Base-by-base conservation (phyloP, 2,113 vertebrate genomes). In the Podarcis raffonei region DNA sequence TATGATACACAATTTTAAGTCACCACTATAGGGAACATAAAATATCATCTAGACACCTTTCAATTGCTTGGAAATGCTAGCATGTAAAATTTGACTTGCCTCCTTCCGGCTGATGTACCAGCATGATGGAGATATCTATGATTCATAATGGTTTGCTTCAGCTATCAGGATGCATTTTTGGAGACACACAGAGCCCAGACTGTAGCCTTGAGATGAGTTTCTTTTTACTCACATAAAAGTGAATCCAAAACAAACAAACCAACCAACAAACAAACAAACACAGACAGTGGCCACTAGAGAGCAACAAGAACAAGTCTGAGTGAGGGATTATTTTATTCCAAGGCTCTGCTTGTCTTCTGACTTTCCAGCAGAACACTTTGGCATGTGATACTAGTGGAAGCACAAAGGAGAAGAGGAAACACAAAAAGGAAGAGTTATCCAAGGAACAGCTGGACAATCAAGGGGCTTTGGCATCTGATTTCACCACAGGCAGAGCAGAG, bases 311-410 rank as follows among this genome's bases (percentile, higher is more conserved):
- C 84, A 75, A 88, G 23, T 71, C 2, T 35, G 42, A 85, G 35
- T 27, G 23, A 84, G 27, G 32, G 78, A 92, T 91, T 91, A 94
- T 92, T 90, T 94, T 92, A 82, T 93, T 91, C 37, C 91, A 91
- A 87, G 83, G 32, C 12, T 30, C 5, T 78, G 23, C 27, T 92
- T 93, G 91, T 91, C n/a, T 93, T 92, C 80, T 78, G 37, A 72
- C 69, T 78, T 92, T 92, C 90, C 87, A 91, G 77, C 74, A 69
- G 90, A 68, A 90, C 88, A 80, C 0, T 0, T 23, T 78, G 82
- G 25, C 72, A 87, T 90, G 74, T 71, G 48, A n/a, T 94, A 62
- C 71, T 80, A 87, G 57, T 2, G 6, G 66, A 88, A 59, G 82
- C 42, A 87, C 27, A 89, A 89, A 90, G 89, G 20, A n/a, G 85